Percentiles rank a stretch among this genome's conserved stretches.
phyloP scores from a whole-genome alignment of 1,140 invertebrate species.

The Eriocheir sinensis region DNA sequence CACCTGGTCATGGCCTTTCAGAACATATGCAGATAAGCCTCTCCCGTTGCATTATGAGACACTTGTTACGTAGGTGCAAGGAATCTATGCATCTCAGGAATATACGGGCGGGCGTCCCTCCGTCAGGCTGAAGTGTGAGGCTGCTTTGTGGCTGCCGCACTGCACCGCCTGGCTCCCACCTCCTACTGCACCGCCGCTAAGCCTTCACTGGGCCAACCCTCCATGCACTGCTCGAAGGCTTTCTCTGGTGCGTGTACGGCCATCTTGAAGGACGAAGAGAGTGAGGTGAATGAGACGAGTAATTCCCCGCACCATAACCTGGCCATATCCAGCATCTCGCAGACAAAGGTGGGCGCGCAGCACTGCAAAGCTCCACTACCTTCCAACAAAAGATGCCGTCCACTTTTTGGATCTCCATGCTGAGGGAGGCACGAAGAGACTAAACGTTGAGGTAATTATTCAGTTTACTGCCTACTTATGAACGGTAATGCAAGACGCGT shows the following conservation, averaged over 20 bases:
- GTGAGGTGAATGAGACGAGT: neutral
- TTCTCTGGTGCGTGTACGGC: too few relatives aligned
- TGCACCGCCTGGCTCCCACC: neutral
- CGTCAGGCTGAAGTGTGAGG: neutral
- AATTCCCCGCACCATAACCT: neutral
- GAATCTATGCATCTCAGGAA: neutral
- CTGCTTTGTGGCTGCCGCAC: neutral
- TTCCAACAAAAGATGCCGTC: conserved; percentile 16
- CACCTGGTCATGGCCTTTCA: too few relatives aligned
- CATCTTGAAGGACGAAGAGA: neutral
- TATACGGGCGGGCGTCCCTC: neutral
- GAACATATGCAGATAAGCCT: too few relatives aligned
- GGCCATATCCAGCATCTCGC: neutral
- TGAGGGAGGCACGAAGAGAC: neutral
- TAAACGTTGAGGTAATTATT: conserved; percentile 24
- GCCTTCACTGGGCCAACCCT: neutral
- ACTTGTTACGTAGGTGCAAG: neutral
- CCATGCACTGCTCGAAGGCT: neutral
- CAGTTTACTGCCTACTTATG: conserved; percentile 1
- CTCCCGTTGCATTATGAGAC: too few relatives aligned
- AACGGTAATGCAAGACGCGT: neutral
- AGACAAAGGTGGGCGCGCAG: conserved; percentile 18
- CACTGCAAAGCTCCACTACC: neutral
- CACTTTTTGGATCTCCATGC: conserved; percentile 4
- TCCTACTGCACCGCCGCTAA: neutral